Percentiles rank a stretch among this genome's conserved stretches.
Evolutionary conservation across 2,113 vertebrate species (phyloP).

Genomic region (Lutjanus erythropterus): DNA sequence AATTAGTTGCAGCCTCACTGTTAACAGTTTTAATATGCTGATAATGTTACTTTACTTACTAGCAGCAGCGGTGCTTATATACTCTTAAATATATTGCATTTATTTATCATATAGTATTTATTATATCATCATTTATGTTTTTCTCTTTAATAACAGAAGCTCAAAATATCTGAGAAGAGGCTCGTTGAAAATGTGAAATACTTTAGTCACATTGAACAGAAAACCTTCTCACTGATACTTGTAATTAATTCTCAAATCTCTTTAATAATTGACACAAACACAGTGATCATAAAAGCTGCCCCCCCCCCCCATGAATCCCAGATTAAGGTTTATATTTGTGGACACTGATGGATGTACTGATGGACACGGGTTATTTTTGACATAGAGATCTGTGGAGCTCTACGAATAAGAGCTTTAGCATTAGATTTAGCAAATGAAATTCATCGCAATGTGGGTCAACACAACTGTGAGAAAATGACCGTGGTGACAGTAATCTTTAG

Average conservation of each 20-base stretch:
- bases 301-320: background rate
- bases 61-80: too few relatives aligned
- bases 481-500: background rate
- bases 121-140: background rate
- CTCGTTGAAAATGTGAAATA: background rate
- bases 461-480: background rate
- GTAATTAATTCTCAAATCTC: background rate
- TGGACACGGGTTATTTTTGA: background rate
- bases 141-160: background rate
- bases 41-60: too few relatives aligned
- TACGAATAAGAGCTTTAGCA: background rate
- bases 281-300: too few relatives aligned
- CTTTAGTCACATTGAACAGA: background rate
- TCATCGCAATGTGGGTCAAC: background rate
- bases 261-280: background rate
- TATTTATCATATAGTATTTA: too few relatives aligned
- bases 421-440: background rate
- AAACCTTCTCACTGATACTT: background rate
- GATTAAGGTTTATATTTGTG: background rate
- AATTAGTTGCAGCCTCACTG: too few relatives aligned
- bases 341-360: background rate
- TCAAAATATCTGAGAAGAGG: background rate
- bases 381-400: too few relatives aligned
- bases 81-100: background rate
- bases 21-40: too few relatives aligned